These are phyloP conservation scores for Calonectris borealis DNA, from an alignment of 2,113 vertebrate genomes.

Conservation along the genomic window DNA sequence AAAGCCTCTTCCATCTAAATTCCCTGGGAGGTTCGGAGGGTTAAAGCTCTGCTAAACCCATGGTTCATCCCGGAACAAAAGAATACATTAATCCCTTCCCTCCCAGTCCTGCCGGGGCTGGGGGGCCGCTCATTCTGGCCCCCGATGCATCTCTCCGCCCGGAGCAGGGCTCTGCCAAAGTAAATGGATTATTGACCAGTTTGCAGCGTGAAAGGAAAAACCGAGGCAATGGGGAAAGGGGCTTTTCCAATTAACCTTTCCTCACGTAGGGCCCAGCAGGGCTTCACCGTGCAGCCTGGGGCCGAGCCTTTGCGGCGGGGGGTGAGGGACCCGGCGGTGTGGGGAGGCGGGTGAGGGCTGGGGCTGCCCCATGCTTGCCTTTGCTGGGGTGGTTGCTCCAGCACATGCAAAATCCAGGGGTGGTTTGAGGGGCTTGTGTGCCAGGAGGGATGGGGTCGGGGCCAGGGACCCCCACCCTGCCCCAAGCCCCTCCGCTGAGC, in stretches of 20 bases:
- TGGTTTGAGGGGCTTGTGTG: not conserved
- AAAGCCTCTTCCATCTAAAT: not conserved
- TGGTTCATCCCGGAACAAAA: not conserved
- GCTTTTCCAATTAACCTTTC: constrained; percentile 45
- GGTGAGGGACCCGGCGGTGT: not conserved
- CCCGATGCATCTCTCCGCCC: not conserved
- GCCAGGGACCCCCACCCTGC: not conserved
- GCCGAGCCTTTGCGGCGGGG: not conserved
- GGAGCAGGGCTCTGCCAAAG: not conserved
- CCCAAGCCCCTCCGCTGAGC: not conserved
- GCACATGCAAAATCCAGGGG: not conserved
- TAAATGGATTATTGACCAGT: constrained; percentile 50
- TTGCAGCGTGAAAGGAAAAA: not conserved
- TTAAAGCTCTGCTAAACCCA: constrained; percentile 20
- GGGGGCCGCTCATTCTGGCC: not conserved
- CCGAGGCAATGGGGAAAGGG: not conserved
- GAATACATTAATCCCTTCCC: constrained; percentile 18
- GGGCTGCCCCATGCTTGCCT: not conserved
- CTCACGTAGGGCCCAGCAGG: rapidly evolving
- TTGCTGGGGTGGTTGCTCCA: not conserved
- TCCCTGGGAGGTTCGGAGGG: not conserved
- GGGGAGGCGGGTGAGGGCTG: not conserved
- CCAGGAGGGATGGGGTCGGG: not conserved
- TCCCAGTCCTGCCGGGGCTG: not conserved
- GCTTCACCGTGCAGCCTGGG: not conserved